These are phyloP conservation scores for Gasterosteus nipponicus DNA, from an alignment of 2,113 vertebrate genomes.

Conservation along the genomic window DNA sequence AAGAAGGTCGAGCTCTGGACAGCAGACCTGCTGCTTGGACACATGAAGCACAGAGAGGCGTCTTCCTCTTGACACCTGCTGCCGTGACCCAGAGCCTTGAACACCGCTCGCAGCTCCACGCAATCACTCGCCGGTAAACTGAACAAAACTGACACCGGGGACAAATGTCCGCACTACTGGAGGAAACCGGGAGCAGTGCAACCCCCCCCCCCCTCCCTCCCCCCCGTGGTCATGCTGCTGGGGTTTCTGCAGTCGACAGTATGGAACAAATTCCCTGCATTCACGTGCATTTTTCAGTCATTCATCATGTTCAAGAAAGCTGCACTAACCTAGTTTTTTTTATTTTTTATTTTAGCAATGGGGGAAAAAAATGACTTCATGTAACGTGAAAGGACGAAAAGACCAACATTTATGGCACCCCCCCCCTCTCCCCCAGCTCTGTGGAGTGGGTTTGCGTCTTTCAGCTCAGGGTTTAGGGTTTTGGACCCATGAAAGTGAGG, in stretches of 20 bases:
- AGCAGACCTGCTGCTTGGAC: conserved; percentile 51
- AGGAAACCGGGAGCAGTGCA: conserved; percentile 24
- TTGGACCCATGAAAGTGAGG: not conserved
- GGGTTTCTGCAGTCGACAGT: conserved; percentile 23
- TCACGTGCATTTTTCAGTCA: not conserved
- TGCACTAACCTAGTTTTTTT: not conserved
- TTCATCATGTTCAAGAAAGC: not conserved
- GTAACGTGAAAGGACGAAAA: not conserved
- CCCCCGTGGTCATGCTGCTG: conserved; percentile 8
- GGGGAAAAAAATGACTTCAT: not conserved
- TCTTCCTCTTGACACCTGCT: conserved; percentile 51
- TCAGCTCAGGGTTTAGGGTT: conserved; percentile 15
- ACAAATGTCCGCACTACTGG: conserved; percentile 26
- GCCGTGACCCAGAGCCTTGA: conserved; percentile 52
- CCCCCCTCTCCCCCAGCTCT: not conserved
- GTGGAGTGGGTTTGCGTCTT: not conserved
- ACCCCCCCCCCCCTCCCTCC: conserved; percentile 12
- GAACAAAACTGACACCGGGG: conserved; percentile 50
- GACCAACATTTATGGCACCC: not conserved
- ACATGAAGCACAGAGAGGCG: conserved; percentile 37
- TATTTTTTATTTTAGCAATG: not conserved
- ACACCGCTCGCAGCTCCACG: conserved; percentile 44
- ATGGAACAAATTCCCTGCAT: conserved; percentile 20
- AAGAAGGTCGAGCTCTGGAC: conserved; percentile 34
- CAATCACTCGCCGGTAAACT: conserved; percentile 48